Conservation (phyloP, 2,113 vertebrate species). For the Paraplagusia blochii region DNA sequence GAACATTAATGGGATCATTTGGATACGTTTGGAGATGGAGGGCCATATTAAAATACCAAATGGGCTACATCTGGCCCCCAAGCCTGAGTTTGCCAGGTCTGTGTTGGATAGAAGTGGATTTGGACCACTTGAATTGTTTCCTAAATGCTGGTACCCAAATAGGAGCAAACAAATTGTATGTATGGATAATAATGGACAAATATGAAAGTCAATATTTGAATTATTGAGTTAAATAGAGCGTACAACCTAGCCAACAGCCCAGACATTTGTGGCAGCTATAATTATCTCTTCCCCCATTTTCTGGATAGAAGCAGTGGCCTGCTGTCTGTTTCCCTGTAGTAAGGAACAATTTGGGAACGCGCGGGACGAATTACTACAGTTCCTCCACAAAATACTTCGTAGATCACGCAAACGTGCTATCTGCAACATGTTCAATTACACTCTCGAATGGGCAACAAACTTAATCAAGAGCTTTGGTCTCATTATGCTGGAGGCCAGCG, state of each 20-base stretch:
- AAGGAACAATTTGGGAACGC: conserved; percentile 30
- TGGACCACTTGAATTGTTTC: too few relatives aligned
- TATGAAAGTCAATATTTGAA: too few relatives aligned
- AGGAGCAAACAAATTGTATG: not conserved
- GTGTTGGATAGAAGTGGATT: too few relatives aligned
- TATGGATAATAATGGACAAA: too few relatives aligned
- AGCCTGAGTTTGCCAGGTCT: too few relatives aligned
- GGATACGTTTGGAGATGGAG: too few relatives aligned
- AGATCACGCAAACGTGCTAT: conserved; percentile 57
- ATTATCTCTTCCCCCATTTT: conserved; percentile 6
- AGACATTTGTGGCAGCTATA: not conserved
- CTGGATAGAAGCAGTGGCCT: conserved; percentile 47
- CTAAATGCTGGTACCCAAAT: too few relatives aligned
- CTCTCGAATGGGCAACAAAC: conserved; percentile 62
- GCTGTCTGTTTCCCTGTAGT: conserved; percentile 40
- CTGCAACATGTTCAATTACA: conserved; percentile 67
- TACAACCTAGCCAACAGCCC: too few relatives aligned
- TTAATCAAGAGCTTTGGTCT: conserved; percentile 64
- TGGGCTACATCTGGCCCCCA: too few relatives aligned
- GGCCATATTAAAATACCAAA: too few relatives aligned
- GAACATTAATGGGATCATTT: too few relatives aligned
- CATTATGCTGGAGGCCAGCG: conserved; percentile 53
- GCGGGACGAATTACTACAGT: conserved; percentile 55
- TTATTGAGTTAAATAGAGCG: too few relatives aligned
- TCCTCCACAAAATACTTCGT: conserved; percentile 42